Conservation (phyloP, 2,888 invertebrate genomes). For the Drosophila imparisetae region DNA sequence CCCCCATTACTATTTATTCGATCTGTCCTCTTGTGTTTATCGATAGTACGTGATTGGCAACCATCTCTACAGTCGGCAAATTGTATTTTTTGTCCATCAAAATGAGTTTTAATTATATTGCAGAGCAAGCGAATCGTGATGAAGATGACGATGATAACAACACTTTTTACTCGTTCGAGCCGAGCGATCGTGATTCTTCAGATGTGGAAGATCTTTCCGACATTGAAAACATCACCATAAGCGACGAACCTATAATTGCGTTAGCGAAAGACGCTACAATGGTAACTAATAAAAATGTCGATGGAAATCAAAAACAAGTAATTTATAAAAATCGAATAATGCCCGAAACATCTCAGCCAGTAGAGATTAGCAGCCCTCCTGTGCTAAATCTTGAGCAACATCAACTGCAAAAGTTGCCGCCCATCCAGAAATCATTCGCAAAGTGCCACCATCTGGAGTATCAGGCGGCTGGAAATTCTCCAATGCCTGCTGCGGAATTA, state of each 20-base stretch:
- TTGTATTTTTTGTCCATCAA: background rate
- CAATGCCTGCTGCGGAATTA: constrained; percentile 20
- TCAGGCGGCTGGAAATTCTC: background rate
- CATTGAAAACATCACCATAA: background rate
- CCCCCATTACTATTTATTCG: background rate
- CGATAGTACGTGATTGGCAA: constrained; percentile 1
- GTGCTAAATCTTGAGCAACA: background rate
- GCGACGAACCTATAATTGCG: background rate
- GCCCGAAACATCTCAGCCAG: background rate
- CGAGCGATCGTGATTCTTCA: background rate
- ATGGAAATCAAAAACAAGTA: background rate
- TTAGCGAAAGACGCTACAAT: background rate
- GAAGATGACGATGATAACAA: constrained; percentile 23
- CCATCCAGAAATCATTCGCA: background rate
- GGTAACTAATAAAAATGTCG: constrained; percentile 8
- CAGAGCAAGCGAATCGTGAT: background rate
- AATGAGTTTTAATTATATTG: constrained; percentile 18
- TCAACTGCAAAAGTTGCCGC: background rate
- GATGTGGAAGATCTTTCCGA: constrained; percentile 1
- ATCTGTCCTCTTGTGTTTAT: background rate
- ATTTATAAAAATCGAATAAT: background rate
- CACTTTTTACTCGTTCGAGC: constrained; percentile 46
- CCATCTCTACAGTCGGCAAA: constrained; percentile 8
- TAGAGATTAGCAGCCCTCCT: background rate
- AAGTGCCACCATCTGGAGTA: constrained; percentile 22